phyloP scores from a whole-genome alignment of 2,797 vertebrate species.

The Sternarchorhynchus goeldii region DNA sequence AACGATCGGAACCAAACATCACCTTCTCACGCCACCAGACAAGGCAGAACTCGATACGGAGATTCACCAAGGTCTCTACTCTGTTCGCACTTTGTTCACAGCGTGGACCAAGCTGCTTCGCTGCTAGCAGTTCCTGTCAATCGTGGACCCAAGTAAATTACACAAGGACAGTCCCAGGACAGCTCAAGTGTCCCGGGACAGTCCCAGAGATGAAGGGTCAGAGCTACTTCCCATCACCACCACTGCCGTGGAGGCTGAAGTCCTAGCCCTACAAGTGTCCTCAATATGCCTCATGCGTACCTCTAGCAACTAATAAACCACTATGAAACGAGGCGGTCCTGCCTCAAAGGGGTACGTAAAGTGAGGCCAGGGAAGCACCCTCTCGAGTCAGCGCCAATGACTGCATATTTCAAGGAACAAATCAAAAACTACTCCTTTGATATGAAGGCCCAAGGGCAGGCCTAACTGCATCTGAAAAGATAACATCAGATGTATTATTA shows the following conservation, averaged over 20 bases:
- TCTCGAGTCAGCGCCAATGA: not conserved
- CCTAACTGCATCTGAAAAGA: not conserved
- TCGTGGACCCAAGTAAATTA: not conserved
- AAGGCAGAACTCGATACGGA: not conserved
- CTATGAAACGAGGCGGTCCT: constrained; percentile 24
- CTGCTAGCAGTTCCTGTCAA: not conserved
- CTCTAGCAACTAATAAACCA: constrained; percentile 27
- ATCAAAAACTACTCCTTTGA: constrained; percentile 24
- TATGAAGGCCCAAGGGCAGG: not conserved
- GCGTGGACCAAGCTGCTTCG: not conserved
- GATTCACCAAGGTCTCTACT: not conserved
- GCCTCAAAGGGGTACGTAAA: not conserved
- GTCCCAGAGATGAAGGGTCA: constrained; percentile 6
- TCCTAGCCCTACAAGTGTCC: constrained; percentile 33
- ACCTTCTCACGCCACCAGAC: not conserved
- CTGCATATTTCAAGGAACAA: constrained; percentile 12
- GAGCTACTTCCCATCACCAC: constrained; percentile 13
- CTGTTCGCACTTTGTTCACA: not conserved
- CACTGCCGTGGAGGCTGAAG: not conserved
- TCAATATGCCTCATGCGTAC: constrained; percentile 41
- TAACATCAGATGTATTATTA: no score
- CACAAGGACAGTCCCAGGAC: constrained; percentile 1
- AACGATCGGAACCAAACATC: no score
- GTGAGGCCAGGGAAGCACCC: not conserved
- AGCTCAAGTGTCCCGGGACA: no score